Conservation (phyloP, 2,888 invertebrate species). For the Agonopterix arenella region DNA sequence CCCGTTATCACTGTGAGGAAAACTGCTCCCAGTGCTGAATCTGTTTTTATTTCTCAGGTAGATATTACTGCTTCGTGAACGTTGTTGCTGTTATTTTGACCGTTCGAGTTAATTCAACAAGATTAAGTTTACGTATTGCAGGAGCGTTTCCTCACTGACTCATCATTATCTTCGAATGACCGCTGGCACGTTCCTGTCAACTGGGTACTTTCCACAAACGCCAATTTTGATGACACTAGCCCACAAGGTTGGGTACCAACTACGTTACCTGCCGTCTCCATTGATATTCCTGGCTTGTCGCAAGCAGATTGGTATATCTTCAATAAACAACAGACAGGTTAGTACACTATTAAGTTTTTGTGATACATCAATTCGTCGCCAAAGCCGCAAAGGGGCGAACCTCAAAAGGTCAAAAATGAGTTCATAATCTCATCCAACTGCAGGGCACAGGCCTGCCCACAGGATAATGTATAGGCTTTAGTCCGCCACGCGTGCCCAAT, state of each 20-base stretch:
- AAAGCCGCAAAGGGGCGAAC: too few relatives aligned
- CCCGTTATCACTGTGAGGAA: constrained; percentile 80
- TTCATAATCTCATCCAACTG: too few relatives aligned
- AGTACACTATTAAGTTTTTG: constrained; percentile 3
- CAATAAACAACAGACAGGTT: constrained; percentile 80
- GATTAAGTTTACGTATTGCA: constrained; percentile 15
- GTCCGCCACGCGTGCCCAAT: too few relatives aligned
- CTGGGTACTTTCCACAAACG: constrained; percentile 57
- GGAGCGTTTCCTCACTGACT: constrained; percentile 57
- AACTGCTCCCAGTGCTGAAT: constrained; percentile 48
- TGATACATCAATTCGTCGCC: too few relatives aligned
- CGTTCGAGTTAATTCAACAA: too few relatives aligned
- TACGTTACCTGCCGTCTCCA: constrained; percentile 27
- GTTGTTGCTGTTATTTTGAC: too few relatives aligned
- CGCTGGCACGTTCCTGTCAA: constrained; percentile 76
- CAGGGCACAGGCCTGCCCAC: too few relatives aligned
- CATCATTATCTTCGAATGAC: constrained; percentile 28
- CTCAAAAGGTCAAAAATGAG: too few relatives aligned
- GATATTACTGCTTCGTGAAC: not conserved
- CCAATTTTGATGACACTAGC: constrained; percentile 63
- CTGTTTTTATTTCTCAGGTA: constrained; percentile 56
- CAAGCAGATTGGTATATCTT: constrained; percentile 76
- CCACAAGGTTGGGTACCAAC: constrained; percentile 67
- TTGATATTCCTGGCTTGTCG: constrained; percentile 37
- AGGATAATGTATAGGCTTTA: too few relatives aligned